Evolutionary conservation across 2,888 invertebrate genomes (phyloP), one percentile per base, ranked within the genome.

Genomic region (Athetis lepigone): DNA sequence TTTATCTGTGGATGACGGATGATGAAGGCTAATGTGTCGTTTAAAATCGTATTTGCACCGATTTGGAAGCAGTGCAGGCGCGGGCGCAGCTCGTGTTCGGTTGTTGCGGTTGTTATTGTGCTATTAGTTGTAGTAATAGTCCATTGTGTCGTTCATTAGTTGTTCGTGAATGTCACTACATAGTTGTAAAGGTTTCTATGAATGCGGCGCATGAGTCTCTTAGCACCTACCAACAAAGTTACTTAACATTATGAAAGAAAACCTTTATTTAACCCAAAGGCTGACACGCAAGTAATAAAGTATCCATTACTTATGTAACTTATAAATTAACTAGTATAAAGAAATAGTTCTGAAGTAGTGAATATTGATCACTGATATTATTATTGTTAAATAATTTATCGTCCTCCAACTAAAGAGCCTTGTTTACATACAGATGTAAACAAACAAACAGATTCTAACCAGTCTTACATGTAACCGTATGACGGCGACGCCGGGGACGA

Each of bases 361-460:
- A 64, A 56, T 46, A 73, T 51, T 40, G 2, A 36, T 42, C n/a
- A 45, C 21, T 19, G 13, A 43, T 37, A 29, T 23, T 16, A 4
- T n/a, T 50, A 54, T 37, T n/a, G n/a, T n/a, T n/a, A n/a, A n/a
- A 21, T 37, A 45, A 59, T 45, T 1, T 36, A 46, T 50, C 40
- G 27, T 54, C 39, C 45, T 66, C 19, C 49, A 50, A 51, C n/a
- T 42, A 27, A 57, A 52, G 43, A 55, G 21, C 23, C 43, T 42
- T 56, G 51, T 74, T 65, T 72, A 62, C 77, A 52, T 61, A 36
- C n/a, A 60, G 23, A 61, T 66, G 61, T 74, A 74, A 74, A 74
- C 61, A 73, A 73, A 73, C 73, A 74, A 77, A 72, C 61, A 72
- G 47, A 66, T 59, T 55, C 16, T 42, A 62, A 58, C 63, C 57